These are phyloP conservation scores for Pogoniulus pusillus DNA, from an alignment of 2,797 vertebrate genomes.

Conservation along the genomic window DNA sequence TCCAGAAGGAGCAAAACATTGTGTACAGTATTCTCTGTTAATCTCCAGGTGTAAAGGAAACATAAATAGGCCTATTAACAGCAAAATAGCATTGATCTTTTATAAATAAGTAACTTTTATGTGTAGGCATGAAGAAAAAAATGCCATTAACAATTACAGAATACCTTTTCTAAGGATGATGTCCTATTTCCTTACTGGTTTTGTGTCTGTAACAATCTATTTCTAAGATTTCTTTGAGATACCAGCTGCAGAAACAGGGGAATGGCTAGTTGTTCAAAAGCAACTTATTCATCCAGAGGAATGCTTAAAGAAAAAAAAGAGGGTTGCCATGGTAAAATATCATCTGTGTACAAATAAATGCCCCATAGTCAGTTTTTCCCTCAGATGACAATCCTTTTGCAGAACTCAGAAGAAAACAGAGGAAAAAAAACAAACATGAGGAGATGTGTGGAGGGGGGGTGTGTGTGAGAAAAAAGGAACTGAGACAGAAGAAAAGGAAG, in stretches of 20 bases:
- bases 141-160: background rate
- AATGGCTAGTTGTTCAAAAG: slow-evolving; percentile 33
- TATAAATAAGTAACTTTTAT: background rate
- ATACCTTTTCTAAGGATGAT: background rate
- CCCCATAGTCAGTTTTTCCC: slow-evolving; percentile 7
- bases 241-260: background rate
- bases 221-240: background rate
- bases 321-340: slow-evolving; percentile 42
- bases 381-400: slow-evolving; percentile 46
- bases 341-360: slow-evolving; percentile 49
- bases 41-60: background rate
- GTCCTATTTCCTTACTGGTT: background rate
- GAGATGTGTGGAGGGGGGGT: slow-evolving; percentile 2
- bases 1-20: background rate
- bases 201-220: background rate
- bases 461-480: background rate
- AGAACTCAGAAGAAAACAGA: slow-evolving; percentile 50
- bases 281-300: background rate
- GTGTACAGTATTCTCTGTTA: background rate
- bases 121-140: background rate
- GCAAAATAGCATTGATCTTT: background rate
- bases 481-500: slow-evolving; percentile 11
- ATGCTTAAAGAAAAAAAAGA: slow-evolving; percentile 33
- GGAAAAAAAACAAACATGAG: slow-evolving; percentile 32
- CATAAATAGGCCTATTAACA: background rate